Evolutionary conservation across 2,888 invertebrate species (phyloP), one percentile per base, ranked within the genome.

Genomic region (Anagyrus pseudococci): DNA sequence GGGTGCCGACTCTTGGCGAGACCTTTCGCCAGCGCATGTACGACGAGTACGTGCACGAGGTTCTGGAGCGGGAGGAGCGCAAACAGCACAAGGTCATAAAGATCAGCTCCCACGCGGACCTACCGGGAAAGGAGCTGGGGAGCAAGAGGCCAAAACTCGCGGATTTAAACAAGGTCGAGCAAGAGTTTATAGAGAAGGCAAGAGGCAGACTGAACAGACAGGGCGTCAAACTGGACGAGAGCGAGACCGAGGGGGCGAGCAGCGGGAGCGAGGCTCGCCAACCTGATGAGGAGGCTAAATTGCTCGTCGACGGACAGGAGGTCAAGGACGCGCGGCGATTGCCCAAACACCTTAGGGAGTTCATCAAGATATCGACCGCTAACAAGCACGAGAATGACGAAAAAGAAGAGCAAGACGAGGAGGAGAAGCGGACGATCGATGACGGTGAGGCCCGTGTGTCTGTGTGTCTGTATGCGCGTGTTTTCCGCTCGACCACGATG

Each of bases 11-110:
- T 10, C 86, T 88, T 8, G 88, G 88, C 50, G 90, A 93, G 78
- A 83, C 87, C 44, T 87, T 91, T 71, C 86, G 93, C 7, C 89
- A 90, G 69, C 88, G 89, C 80, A 93, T 94, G 93, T 93, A 91
- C 81, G 86, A 90, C 71, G 93, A 93, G 78, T 93, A 93, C 82
- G 86, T 92, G 75, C 84, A 85, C 74, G 90, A 93, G 81, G 89
- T 93, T 73, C 87, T 89, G 4, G 90, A 91, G 76, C 85, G 92
- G 13, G 88, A 91, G 72, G 89, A 93, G 74, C 84, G 94, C 47
- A 90, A 90, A 70, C 87, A 90, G 65, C 88, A 91, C 57, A 92
- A 91, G 82, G 86, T 93, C 22, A 89, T 94, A 17, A 92, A 92
- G 84, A 87, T 93, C 63, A 89, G 91, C 0, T 86, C 88, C 71